Percentiles rank a stretch among this genome's conserved stretches.
Evolutionary conservation across 2,888 invertebrate species (phyloP).

Genomic region (Heliconius aoede): DNA sequence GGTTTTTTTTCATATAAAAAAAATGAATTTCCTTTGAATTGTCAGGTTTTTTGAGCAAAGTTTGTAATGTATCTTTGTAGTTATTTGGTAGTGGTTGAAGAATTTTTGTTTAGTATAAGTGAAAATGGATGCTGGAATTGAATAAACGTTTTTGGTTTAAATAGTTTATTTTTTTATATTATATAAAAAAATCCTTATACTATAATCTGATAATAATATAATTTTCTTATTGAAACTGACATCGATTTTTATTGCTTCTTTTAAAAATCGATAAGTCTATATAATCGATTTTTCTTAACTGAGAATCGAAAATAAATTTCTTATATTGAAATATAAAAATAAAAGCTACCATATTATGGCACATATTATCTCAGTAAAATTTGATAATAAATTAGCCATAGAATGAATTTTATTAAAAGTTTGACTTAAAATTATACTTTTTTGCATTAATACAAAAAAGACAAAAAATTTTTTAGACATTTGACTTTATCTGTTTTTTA

Average conservation of each 20-base stretch:
- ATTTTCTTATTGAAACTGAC: too few relatives aligned
- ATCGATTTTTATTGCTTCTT: not conserved
- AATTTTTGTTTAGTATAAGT: constrained; percentile 55
- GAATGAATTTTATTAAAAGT: not conserved
- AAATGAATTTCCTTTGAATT: not conserved
- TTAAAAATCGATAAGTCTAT: not conserved
- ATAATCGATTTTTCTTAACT: not conserved
- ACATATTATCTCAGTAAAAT: constrained; percentile 34
- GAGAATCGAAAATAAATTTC: not conserved
- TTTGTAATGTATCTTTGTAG: not conserved
- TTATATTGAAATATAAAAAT: constrained; percentile 7
- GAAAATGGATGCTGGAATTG: constrained; percentile 71
- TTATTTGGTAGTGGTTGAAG: constrained; percentile 32
- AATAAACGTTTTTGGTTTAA: constrained; percentile 65
- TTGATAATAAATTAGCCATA: not conserved
- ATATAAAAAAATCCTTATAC: constrained; percentile 7
- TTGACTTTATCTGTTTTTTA: too few relatives aligned
- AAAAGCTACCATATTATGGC: constrained; percentile 44
- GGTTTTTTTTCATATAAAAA: not conserved
- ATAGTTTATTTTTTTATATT: constrained; percentile 49
- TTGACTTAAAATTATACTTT: too few relatives aligned
- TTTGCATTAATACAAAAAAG: too few relatives aligned
- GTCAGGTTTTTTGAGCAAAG: not conserved
- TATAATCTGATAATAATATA: not conserved
- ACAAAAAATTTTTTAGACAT: too few relatives aligned